These are phyloP conservation scores for Molossus molossus DNA, from an alignment of 2,797 vertebrate species.

Conservation along the genomic window DNA sequence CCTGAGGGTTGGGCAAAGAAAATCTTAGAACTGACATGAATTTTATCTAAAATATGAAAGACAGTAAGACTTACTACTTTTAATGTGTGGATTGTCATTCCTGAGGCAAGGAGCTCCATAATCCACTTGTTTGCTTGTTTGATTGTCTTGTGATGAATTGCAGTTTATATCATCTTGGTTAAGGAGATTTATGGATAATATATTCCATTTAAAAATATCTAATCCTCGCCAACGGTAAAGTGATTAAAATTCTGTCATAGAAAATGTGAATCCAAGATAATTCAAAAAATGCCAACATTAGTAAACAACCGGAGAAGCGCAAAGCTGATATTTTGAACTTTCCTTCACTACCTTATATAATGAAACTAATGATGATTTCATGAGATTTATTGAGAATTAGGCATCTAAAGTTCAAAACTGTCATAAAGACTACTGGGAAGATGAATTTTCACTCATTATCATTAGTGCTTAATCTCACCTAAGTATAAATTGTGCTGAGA, in stretches of 20 bases:
- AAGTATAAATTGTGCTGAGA: slow-evolving; percentile 62
- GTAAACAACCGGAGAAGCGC: slow-evolving; percentile 60
- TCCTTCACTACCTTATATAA: slow-evolving; percentile 44
- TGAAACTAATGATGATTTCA: slow-evolving; percentile 66
- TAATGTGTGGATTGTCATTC: slow-evolving; percentile 64
- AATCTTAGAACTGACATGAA: neutral
- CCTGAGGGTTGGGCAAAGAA: neutral
- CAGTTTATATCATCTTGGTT: slow-evolving; percentile 69
- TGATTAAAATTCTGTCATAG: slow-evolving; percentile 77
- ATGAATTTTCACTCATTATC: slow-evolving; percentile 21
- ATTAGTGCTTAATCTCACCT: slow-evolving; percentile 57
- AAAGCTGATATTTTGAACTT: slow-evolving; percentile 53
- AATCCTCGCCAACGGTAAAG: slow-evolving; percentile 80
- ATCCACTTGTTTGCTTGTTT: slow-evolving; percentile 73
- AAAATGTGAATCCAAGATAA: slow-evolving; percentile 75
- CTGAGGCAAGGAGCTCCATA: slow-evolving; percentile 32
- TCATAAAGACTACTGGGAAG: slow-evolving; percentile 53
- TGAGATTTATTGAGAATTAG: slow-evolving; percentile 41
- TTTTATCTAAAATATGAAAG: slow-evolving; percentile 66
- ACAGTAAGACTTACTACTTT: slow-evolving; percentile 43
- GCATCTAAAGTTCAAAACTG: slow-evolving; percentile 31
- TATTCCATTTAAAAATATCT: slow-evolving; percentile 72
- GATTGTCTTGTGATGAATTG: slow-evolving; percentile 65
- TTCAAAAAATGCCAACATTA: slow-evolving; percentile 56
- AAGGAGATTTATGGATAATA: slow-evolving; percentile 78